These are phyloP conservation scores for Pelmatolapia mariae DNA, from an alignment of 2,113 vertebrate species.

Conservation along the genomic window DNA sequence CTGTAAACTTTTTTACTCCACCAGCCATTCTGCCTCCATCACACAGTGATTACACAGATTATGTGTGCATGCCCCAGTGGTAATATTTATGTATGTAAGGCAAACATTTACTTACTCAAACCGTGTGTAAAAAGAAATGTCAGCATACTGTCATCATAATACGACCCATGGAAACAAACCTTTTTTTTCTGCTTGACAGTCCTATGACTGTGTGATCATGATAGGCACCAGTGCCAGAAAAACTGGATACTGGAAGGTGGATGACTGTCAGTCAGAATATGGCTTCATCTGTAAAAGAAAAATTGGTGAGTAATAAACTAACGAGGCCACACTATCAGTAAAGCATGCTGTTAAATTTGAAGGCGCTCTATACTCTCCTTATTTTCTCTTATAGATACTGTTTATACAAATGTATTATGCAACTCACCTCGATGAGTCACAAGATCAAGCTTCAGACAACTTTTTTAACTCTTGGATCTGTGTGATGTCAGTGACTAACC, in stretches of 20 bases:
- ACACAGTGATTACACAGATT: background rate
- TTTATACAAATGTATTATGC: background rate
- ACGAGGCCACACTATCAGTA: background rate
- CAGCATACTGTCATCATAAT: background rate
- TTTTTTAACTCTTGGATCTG: background rate
- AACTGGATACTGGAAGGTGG: constrained; percentile 84
- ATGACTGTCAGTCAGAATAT: constrained; percentile 67
- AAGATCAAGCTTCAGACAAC: background rate
- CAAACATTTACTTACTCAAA: background rate
- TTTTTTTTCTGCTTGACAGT: constrained; percentile 16
- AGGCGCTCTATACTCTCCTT: background rate
- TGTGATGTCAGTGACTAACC: background rate
- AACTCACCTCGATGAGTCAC: background rate
- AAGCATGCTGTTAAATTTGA: background rate
- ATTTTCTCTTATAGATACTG: background rate
- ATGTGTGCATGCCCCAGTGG: background rate
- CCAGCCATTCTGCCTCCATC: background rate
- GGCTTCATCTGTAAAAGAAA: constrained; percentile 85
- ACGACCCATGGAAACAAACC: background rate
- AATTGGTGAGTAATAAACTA: constrained; percentile 67
- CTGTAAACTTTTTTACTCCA: background rate
- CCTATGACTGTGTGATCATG: constrained; percentile 84
- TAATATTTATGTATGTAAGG: background rate
- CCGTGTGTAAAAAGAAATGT: background rate
- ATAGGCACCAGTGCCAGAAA: constrained; percentile 53